A percentile compares a stretch with the other conserved stretches of the same genome.
Evolutionary conservation across 64 coral and sea anemone genomes (phyloP).

Genomic region (Stichodactyla helianthus): DNA sequence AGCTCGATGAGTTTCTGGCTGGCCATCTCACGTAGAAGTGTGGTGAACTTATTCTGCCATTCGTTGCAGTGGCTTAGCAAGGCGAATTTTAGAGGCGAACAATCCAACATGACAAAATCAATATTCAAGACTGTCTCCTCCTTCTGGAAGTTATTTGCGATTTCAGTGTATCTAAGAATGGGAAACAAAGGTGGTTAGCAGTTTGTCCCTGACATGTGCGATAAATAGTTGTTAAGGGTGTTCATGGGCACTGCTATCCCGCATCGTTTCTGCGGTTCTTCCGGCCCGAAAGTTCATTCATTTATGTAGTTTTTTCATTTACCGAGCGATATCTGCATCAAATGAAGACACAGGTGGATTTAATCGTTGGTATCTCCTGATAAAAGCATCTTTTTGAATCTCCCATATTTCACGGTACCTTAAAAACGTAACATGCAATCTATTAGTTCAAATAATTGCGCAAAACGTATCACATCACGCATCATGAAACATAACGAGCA

Average conservation of each 20-base stretch:
- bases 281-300: not conserved
- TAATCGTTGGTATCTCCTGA: constrained; percentile 89
- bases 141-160: constrained; percentile 97
- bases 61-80: constrained; percentile 94
- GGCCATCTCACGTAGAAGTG: constrained; percentile 90
- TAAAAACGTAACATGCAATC: not conserved
- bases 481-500: too few relatives aligned
- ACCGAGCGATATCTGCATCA: constrained; percentile 98
- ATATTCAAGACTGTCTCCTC: constrained; percentile 98
- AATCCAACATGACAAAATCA: constrained; percentile 95
- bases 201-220: too few relatives aligned
- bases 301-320: not conserved
- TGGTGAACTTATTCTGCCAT: constrained; percentile 99
- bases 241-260: too few relatives aligned
- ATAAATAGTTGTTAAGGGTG: too few relatives aligned
- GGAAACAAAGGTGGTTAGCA: not conserved
- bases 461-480: not conserved
- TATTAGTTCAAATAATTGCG: too few relatives aligned
- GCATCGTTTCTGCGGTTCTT: too few relatives aligned
- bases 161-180: constrained; percentile 84
- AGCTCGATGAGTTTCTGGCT: constrained; percentile 91
- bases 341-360: constrained; percentile 98
- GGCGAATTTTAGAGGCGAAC: constrained; percentile 95
- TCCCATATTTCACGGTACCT: constrained; percentile 99
- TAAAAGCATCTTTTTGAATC: constrained; percentile 99